Base-by-base conservation (phyloP, 1,140 invertebrate genomes). In the Protaetia brevitarsis region DNA sequence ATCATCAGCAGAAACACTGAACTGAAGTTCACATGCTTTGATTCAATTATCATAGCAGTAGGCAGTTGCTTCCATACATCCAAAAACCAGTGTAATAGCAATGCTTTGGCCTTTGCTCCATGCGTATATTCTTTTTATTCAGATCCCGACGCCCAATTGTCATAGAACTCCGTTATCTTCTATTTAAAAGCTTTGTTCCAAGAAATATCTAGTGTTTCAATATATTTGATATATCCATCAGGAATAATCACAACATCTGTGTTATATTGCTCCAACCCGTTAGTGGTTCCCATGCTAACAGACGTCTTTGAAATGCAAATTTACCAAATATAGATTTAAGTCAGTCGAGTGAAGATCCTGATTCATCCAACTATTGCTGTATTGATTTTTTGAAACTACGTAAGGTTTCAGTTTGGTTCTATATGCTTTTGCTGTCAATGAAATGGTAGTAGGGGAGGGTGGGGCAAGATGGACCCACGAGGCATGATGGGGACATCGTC, bases 351-450 rank as follows among this genome's bases (percentile, higher is more conserved):
- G 19, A 51, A 51, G 16, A 7, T 51, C 2, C 16, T 51, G 19
- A 51, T 51, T 51, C 19, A 26, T 51, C 19, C 41, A 21, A 51
- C 19, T 21, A 51, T 23, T n/a, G n/a, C n/a, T 23, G 41, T 51
- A 51, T 23, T 51, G 41, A 21, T 51, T 41, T 51, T 51, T 51
- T 51, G 41, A 23, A 51, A 51, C 41, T 21, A 51, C 41, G 2
- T 51, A 51, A 51, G 41, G 41, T 21, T 23, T 51, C 19, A 51
- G 19, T 51, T 51, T 51, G 19, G 41, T 23, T 51, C 19, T 23
- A 21, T 51, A 4, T 51, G 41, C 13, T 0, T 51, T 51, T 51
- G 19, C 11, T 23, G 19, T 23, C 16, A 21, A 51, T 19, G 11
- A 4, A 41, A 41, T 41, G 13, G 3, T 37, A n/a, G n/a, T n/a